Percentiles rank a stretch among this genome's conserved stretches.
Conservation (phyloP, 2,113 vertebrate species). For the Clarias batrachus region DNA sequence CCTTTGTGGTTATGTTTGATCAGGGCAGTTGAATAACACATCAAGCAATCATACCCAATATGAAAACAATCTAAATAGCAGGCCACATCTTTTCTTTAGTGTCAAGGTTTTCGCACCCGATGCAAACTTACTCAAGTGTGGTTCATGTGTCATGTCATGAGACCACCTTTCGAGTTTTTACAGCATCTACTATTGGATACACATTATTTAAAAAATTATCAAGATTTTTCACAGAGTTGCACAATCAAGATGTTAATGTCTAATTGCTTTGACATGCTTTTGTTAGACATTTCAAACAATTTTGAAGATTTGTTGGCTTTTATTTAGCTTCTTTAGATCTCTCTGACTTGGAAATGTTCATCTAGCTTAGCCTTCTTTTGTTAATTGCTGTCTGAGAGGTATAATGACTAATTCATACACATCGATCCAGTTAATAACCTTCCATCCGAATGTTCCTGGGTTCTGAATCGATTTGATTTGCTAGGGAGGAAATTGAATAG, state of each 20-base stretch:
- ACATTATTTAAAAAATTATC: neutral
- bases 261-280: neutral
- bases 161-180: too few species aligned
- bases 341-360: neutral
- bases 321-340: neutral
- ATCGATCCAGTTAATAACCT: constrained; percentile 7
- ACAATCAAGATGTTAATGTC: neutral
- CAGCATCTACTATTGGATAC: too few species aligned
- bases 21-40: too few species aligned
- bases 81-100: too few species aligned
- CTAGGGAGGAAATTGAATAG: neutral
- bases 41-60: too few species aligned
- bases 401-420: constrained; percentile 19
- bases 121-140: too few species aligned
- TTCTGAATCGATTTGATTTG: neutral
- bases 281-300: neutral
- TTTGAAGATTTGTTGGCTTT: neutral
- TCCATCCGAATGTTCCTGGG: neutral
- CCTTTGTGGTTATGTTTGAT: too few species aligned
- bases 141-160: too few species aligned
- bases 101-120: too few species aligned
- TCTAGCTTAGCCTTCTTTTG: neutral
- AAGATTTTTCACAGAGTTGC: neutral
- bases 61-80: too few species aligned
- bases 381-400: neutral